These are phyloP conservation scores for Archivesica marissinica DNA, from an alignment of 1,140 invertebrate species.

Conservation along the genomic window DNA sequence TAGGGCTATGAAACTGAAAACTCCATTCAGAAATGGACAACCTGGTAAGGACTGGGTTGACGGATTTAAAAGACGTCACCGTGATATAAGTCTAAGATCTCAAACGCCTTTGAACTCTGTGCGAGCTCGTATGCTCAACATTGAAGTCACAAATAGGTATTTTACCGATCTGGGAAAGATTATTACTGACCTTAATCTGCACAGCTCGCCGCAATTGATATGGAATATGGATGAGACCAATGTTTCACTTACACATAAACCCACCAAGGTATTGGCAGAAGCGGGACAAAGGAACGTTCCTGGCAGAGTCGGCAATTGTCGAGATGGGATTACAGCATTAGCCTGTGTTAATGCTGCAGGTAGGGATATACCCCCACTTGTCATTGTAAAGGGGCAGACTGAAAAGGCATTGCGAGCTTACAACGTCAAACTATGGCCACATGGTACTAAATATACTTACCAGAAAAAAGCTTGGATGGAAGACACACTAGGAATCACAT, in stretches of 20 bases:
- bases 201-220: conserved; percentile 35
- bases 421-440: conserved; percentile 32
- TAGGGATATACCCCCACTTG: conserved; percentile 62
- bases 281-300: conserved; percentile 56
- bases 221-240: conserved; percentile 71
- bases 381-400: conserved; percentile 65
- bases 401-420: conserved; percentile 43
- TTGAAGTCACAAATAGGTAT: conserved; percentile 9
- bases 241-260: conserved; percentile 56
- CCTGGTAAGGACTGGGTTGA: too few species aligned
- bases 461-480: conserved; percentile 67
- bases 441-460: background rate
- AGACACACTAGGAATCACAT: too few species aligned
- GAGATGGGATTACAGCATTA: conserved; percentile 57
- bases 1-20: too few species aligned
- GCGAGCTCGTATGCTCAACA: conserved; percentile 39
- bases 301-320: conserved; percentile 43
- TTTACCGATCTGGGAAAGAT: conserved; percentile 35
- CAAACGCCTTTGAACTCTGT: too few species aligned
- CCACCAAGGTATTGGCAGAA: conserved; percentile 44
- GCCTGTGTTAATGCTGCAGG: conserved; percentile 64
- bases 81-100: too few species aligned
- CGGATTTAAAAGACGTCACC: too few species aligned
- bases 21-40: too few species aligned
- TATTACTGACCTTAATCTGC: conserved; percentile 5